Base-by-base conservation (phyloP, 2,888 invertebrate species). In the Aphelenchoides bicaudatus region DNA sequence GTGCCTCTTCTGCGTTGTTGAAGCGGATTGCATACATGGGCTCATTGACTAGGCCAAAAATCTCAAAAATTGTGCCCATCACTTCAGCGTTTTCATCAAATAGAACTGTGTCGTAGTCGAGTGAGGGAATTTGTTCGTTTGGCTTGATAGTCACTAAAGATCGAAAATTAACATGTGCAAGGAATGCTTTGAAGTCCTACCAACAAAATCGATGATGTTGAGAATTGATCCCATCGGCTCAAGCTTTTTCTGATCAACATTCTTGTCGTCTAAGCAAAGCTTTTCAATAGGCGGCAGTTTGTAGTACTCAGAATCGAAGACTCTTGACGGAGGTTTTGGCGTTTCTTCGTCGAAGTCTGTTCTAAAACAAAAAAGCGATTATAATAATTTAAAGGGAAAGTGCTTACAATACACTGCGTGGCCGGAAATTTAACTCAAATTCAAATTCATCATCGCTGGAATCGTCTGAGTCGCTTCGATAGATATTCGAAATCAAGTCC, bases 21-120 rank as follows among this genome's bases (percentile, higher is more conserved):
- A 93, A 93, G 2, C 92, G 84, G n/a, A 94, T 85, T 68, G 88
- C 88, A 80, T 94, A 94, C 68, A 88, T 84, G 0, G 94, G 93
- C 70, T 87, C 86, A 0, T 84, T 83, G 0, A 93, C 88, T 50
- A 87, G 88, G 13, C 94, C 93, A 79, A 93, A 87, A 0, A 92
- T 90, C 83, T 94, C 94, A 80, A 89, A 91, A 27, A 67, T 56
- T 30, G 39, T 34, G 8, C 81, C 81, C 43, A 82, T 60, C n/a
- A 79, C 85, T 62, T 87, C 85, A 2, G 89, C 88, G 69, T 86
- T 85, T 13, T 90, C 87, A 59, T 90, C 78, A 80, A 94, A 94
- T 54, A 94, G 81, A 13, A 92, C 85, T 0, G 89, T 88, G 63
- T 91, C 92, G 66, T 91, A 81, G 82, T 92, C 87, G 55, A 92